phyloP scores from a whole-genome alignment of 2,797 vertebrate genomes.

The Myripristis jacobus region DNA sequence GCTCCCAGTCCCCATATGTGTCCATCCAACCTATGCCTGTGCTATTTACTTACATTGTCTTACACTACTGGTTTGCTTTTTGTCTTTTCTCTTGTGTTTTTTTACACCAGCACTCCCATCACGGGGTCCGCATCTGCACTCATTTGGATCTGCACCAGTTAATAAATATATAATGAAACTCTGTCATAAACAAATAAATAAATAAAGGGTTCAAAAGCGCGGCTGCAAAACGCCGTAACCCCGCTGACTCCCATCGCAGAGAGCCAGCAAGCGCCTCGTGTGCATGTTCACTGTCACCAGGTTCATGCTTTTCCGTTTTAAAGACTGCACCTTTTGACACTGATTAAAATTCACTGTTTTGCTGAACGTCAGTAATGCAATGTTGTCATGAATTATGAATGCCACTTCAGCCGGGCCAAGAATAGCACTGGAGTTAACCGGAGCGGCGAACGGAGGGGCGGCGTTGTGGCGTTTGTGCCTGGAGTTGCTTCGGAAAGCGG shows the following conservation, averaged over 20 bases:
- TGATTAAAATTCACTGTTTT: slow-evolving; percentile 47
- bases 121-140: too few relatives aligned
- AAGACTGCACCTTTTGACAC: slow-evolving; percentile 48
- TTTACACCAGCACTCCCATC: background rate
- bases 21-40: background rate
- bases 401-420: slow-evolving; percentile 46
- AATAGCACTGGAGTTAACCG: slow-evolving; percentile 30
- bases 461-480: too few relatives aligned
- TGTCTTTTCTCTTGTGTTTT: background rate
- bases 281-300: background rate
- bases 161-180: too few relatives aligned
- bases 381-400: slow-evolving; percentile 69
- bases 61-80: too few relatives aligned
- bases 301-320: slow-evolving; percentile 33
- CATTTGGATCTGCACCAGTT: background rate
- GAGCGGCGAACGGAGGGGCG: too few relatives aligned
- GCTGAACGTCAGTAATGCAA: slow-evolving; percentile 49
- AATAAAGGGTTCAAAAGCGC: background rate
- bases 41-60: background rate
- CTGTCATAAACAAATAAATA: slow-evolving; percentile 7
- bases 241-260: background rate
- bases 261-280: slow-evolving; percentile 19
- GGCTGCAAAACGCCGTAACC: slow-evolving; percentile 12
- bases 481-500: slow-evolving; percentile 3
- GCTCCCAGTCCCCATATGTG: too few relatives aligned